Evolutionary conservation across 2,888 invertebrate genomes (phyloP).

Genomic region (Tuberolachnus salignus): DNA sequence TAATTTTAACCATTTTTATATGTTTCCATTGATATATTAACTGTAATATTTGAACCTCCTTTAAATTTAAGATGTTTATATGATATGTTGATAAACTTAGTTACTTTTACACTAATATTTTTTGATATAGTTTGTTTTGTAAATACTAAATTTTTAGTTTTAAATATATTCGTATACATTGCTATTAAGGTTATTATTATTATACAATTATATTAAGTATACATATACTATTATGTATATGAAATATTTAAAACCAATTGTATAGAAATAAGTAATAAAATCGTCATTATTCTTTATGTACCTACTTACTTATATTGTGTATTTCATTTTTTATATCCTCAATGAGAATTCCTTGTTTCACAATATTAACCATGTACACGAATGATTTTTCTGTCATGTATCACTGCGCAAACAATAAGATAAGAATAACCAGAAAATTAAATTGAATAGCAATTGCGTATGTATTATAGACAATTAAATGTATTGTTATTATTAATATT

Average conservation of each 20-base stretch:
- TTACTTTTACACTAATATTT: constrained; percentile 6
- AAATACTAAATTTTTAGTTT: too few relatives aligned
- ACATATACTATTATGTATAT: constrained; percentile 13
- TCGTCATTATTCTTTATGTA: not conserved
- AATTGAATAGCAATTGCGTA: not conserved
- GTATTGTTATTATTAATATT: too few relatives aligned
- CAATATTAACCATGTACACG: not conserved
- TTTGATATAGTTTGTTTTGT: too few relatives aligned
- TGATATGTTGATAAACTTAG: not conserved
- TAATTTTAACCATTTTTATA: not conserved
- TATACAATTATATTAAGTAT: not conserved
- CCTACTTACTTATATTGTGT: not conserved
- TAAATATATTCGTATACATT: constrained; percentile 1
- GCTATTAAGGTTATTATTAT: not conserved
- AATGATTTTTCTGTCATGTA: not conserved
- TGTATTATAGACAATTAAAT: too few relatives aligned
- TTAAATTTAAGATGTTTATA: not conserved
- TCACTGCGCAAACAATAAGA: not conserved
- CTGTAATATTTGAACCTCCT: constrained; percentile 24
- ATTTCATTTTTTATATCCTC: too few relatives aligned
- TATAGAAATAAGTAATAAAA: constrained; percentile 6
- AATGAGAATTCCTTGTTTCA: constrained; percentile 1
- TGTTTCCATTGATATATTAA: constrained; percentile 11
- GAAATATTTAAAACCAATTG: not conserved
- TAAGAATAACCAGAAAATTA: not conserved